Evolutionary conservation across 2,888 invertebrate genomes (phyloP).

Genomic region (Argynnis bischoffii): DNA sequence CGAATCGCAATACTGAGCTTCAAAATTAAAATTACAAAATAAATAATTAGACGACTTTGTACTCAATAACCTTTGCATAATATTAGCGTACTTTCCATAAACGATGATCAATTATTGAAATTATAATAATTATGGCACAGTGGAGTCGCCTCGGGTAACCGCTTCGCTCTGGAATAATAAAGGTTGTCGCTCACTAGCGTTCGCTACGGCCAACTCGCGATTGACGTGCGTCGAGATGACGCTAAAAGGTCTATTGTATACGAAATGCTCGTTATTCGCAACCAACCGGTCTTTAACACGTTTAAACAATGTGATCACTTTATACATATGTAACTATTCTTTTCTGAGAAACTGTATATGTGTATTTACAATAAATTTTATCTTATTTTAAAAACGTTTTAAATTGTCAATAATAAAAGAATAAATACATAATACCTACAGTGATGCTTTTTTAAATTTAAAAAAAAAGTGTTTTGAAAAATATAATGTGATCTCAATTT

Average conservation of each 20-base stretch:
- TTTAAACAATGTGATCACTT: constrained; percentile 76
- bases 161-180: constrained; percentile 57
- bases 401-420: too few relatives aligned
- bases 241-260: constrained; percentile 83
- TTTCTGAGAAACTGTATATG: constrained; percentile 46
- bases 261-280: constrained; percentile 75
- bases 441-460: too few relatives aligned
- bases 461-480: too few relatives aligned
- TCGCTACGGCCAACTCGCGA: constrained; percentile 59
- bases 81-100: constrained; percentile 31
- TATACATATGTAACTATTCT: constrained; percentile 68
- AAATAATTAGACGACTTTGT: constrained; percentile 23
- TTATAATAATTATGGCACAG: constrained; percentile 43
- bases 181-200: constrained; percentile 60
- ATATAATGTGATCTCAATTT: too few relatives aligned
- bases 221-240: constrained; percentile 78
- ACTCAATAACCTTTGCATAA: constrained; percentile 32
- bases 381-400: neutral
- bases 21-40: constrained; percentile 12
- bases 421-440: too few relatives aligned
- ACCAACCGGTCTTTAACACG: constrained; percentile 80
- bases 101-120: constrained; percentile 35
- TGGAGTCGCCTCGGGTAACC: constrained; percentile 40
- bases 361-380: constrained; percentile 23
- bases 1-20: neutral